Conservation (phyloP, 2,113 vertebrate species). For the Meriones unguiculatus region DNA sequence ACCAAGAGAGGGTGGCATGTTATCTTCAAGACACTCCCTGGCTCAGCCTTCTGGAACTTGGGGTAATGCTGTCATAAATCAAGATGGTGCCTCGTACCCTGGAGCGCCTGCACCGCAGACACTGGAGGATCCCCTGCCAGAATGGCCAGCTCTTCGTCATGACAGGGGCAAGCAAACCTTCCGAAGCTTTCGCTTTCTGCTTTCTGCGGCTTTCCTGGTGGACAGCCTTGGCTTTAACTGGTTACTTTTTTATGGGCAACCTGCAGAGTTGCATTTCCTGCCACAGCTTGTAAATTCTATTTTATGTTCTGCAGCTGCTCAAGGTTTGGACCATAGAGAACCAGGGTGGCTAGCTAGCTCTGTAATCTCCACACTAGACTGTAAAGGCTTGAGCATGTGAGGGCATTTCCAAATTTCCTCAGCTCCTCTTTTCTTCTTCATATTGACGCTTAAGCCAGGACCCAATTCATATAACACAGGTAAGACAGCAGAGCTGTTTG, state of each 20-base stretch:
- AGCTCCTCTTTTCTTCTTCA: neutral
- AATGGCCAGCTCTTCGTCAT: neutral
- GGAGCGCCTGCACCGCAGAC: neutral
- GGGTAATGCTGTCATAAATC: slow-evolving; percentile 45
- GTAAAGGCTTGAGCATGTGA: neutral
- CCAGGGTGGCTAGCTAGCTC: neutral
- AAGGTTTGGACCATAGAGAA: neutral
- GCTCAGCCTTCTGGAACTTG: slow-evolving; percentile 46
- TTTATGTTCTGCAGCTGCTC: neutral
- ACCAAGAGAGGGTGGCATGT: neutral
- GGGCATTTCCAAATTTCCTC: neutral
- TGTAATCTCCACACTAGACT: neutral
- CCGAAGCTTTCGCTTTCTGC: neutral
- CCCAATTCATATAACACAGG: neutral
- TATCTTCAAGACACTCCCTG: neutral
- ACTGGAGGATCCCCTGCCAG: neutral
- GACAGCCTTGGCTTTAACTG: slow-evolving; percentile 35
- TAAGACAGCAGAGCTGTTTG: neutral
- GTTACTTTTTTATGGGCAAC: slow-evolving; percentile 3
- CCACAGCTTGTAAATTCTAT: slow-evolving; percentile 15
- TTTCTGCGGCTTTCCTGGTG: slow-evolving; percentile 1
- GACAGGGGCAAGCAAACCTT: neutral
- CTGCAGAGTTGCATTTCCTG: slow-evolving; percentile 4
- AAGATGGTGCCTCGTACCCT: neutral
- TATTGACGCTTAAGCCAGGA: neutral